Base-by-base conservation (phyloP, 1,140 invertebrate species). In the Neodiprion lecontei region DNA sequence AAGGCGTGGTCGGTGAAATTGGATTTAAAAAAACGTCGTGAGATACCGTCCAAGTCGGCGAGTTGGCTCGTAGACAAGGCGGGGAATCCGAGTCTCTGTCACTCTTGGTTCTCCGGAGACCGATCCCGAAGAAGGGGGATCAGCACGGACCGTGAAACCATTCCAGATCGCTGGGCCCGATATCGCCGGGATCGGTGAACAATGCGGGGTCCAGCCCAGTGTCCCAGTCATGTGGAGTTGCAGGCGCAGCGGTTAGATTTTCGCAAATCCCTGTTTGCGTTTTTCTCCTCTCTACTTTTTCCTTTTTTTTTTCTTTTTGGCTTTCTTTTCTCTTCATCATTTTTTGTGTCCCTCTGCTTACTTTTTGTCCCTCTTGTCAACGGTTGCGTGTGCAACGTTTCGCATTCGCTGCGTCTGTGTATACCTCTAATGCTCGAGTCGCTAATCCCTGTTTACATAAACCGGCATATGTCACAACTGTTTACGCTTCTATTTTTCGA, bases 381-480 rank as follows among this genome's bases (percentile, higher is more conserved):
- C 61, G 61, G 61, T 69, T 14, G 67, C 10, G n/a, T 69, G n/a
- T 69, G n/a, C 7, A 47, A 4, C 10, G 17, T 14, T 69, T 14
- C 67, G 8, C 67, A 12, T 69, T 23, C 21, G 23, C 21, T 0
- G 23, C 11, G 53, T 61, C 0, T 4, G 9, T 21, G 11, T 12
- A 40, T 17, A 17, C n/a, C 53, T 61, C 83, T 80, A 82, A 83
- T 83, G 77, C 79, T 65, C 53, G 53, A 78, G 76, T 79, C 75
- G 77, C 73, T 72, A 70, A 75, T 65, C 75, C 74, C 77, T 79
- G 80, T 84, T 84, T 84, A 84, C 79, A 84, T 83, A 84, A 84
- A 81, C 80, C 79, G 77, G 81, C 82, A 83, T 83, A 81, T 84
- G 83, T 84, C 83, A 84, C 82, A 84, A 84, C 83, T 84, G 79